Conservation (phyloP, 2,113 vertebrate species). For the Lamprotornis superbus region DNA sequence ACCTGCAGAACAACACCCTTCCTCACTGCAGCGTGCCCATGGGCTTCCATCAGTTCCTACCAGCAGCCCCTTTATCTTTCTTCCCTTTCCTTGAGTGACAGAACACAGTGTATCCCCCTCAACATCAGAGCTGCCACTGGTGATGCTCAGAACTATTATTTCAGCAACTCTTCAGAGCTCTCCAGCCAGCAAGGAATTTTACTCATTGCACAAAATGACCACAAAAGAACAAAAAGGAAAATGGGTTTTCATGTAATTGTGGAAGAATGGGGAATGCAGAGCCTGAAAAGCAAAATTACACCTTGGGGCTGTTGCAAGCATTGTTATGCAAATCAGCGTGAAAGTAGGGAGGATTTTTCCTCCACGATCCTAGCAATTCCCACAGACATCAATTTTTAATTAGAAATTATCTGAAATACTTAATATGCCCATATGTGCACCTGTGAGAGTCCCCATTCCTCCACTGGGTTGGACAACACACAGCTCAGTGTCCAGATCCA, state of each 20-base stretch:
- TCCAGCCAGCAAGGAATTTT: neutral
- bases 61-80: neutral
- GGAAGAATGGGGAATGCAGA: slow-evolving; percentile 14
- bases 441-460: neutral
- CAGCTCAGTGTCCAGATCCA: neutral
- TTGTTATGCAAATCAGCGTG: slow-evolving; percentile 51
- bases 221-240: slow-evolving; percentile 17
- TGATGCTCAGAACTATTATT: neutral
- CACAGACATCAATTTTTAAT: slow-evolving; percentile 54
- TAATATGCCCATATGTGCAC: neutral
- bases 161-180: neutral
- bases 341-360: slow-evolving; percentile 1
- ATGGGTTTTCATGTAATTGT: slow-evolving; percentile 18
- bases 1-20: neutral
- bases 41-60: neutral
- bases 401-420: slow-evolving; percentile 46
- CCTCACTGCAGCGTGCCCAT: neutral
- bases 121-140: neutral
- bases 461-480: neutral
- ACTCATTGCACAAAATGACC: neutral
- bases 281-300: slow-evolving; percentile 51
- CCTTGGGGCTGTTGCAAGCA: slow-evolving; percentile 21
- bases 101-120: neutral
- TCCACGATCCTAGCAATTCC: slow-evolving; percentile 9
- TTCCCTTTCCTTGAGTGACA: neutral